Base-by-base conservation (phyloP, 2,113 vertebrate species). In the Clupea harengus region DNA sequence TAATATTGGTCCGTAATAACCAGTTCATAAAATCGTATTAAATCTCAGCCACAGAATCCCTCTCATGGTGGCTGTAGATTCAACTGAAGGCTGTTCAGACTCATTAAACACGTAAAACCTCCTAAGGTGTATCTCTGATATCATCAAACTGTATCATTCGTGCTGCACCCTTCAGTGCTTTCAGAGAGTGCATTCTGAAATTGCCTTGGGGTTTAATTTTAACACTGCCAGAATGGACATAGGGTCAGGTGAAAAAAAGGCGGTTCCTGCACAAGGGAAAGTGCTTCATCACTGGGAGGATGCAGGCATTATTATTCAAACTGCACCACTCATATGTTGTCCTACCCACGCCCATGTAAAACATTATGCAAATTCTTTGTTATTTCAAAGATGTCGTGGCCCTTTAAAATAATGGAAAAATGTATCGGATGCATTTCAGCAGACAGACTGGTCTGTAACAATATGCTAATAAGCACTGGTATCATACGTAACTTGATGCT, bases 281-380 rank as follows among this genome's bases (percentile, higher is more conserved):
- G 28, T 7, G 64, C n/a, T 28, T 72, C 64, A 72, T 72, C 64
- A 20, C 54, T 32, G 64, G 64, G 64, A 72, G 64, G 15, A 72
- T 4, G 64, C 64, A 32, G 11, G 8, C 64, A 72, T 72, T 72
- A 72, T 9, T 28, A 72, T 72, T 72, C 25, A 25, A 72, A 15
- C 64, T 32, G 64, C 64, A 32, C 25, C 64, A 72, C 64, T 72
- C 25, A 28, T n/a, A 9, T 72, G 64, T 72, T 32, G 64, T 72
- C 64, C 64, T 72, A 32, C 64, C 64, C n/a, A 72, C 64, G 64
- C 64, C 64, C 64, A 72, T 32, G 64, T 13, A 72, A 72, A 72
- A 72, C 8, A 72, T 39, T 39, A 39, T 72, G 64, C 64, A 32
- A 72, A 72, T 72, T 10, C 64, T 28, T 72, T 72, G 64, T 72